These are phyloP conservation scores for Gulo gulo DNA, from an alignment of 2,113 vertebrate species.

Conservation along the genomic window DNA sequence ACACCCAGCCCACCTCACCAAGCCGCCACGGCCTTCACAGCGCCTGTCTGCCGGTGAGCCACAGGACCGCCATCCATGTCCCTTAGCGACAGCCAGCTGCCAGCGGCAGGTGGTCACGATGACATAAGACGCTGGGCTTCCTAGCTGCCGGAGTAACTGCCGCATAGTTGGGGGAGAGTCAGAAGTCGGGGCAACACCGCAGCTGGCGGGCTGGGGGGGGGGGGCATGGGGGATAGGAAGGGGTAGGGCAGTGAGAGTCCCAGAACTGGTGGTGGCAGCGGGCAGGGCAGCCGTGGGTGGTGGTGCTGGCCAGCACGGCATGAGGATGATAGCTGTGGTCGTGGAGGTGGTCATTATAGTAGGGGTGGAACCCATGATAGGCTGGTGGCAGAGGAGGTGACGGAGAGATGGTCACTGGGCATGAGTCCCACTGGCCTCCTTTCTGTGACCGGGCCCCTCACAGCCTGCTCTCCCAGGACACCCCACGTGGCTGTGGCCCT, in stretches of 20 bases:
- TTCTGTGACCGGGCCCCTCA: neutral
- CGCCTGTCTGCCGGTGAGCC: neutral
- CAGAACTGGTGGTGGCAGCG: neutral
- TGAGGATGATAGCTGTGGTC: neutral
- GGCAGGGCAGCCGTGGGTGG: neutral
- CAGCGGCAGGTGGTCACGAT: neutral
- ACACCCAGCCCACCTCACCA: neutral
- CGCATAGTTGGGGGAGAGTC: neutral
- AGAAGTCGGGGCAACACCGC: neutral
- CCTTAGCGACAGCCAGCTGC: neutral
- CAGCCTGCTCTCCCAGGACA: neutral
- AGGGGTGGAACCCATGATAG: neutral
- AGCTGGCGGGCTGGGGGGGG: neutral
- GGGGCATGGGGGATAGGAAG: neutral
- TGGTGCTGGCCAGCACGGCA: neutral
- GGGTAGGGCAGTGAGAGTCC: neutral
- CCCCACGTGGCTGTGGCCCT: rapidly evolving
- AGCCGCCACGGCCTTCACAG: neutral
- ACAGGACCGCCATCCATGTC: too few relatives aligned
- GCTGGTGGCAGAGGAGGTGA: neutral
- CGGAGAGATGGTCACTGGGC: neutral
- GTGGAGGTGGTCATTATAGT: neutral
- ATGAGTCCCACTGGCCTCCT: neutral
- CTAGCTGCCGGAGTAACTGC: neutral
- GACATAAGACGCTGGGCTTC: neutral